Conservation (phyloP, 1,140 invertebrate species). For the Ostrea edulis region DNA sequence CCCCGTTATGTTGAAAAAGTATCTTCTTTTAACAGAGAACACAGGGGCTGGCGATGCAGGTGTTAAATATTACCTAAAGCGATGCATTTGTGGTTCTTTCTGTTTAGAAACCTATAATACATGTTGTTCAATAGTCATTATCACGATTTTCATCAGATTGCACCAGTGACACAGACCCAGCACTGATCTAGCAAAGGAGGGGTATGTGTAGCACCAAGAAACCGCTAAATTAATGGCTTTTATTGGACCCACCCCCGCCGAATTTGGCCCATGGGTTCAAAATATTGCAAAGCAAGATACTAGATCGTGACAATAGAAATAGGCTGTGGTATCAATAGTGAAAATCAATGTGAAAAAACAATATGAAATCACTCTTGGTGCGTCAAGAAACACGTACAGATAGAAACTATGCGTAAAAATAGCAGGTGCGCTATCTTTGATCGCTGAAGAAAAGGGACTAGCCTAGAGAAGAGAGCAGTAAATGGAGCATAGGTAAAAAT, state of each 20-base stretch:
- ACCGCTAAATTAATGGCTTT: background rate
- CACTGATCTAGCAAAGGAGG: background rate
- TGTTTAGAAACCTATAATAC: too few relatives aligned
- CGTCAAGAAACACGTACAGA: slow-evolving; percentile 22
- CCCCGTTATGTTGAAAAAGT: too few relatives aligned
- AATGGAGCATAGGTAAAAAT: slow-evolving; percentile 36
- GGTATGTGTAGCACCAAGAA: background rate
- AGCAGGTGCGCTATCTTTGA: slow-evolving; percentile 35
- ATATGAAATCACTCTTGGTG: slow-evolving; percentile 31
- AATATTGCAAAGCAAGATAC: slow-evolving; percentile 12
- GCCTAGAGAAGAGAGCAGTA: slow-evolving; percentile 13
- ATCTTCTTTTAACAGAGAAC: too few relatives aligned
- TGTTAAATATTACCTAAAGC: too few relatives aligned
- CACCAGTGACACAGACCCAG: background rate
- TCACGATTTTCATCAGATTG: slow-evolving; percentile 30
- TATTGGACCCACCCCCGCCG: slow-evolving; percentile 29
- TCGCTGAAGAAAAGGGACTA: slow-evolving; percentile 18
- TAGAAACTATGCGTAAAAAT: slow-evolving; percentile 32
- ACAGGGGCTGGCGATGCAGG: too few relatives aligned
- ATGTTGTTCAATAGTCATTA: background rate
- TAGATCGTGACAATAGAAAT: slow-evolving; percentile 16
- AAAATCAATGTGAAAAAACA: slow-evolving; percentile 39
- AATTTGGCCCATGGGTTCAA: slow-evolving; percentile 12
- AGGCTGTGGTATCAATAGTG: background rate
- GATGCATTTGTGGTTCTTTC: too few relatives aligned